phyloP scores from a whole-genome alignment of 2,888 invertebrate genomes.

The Thyatira batis region DNA sequence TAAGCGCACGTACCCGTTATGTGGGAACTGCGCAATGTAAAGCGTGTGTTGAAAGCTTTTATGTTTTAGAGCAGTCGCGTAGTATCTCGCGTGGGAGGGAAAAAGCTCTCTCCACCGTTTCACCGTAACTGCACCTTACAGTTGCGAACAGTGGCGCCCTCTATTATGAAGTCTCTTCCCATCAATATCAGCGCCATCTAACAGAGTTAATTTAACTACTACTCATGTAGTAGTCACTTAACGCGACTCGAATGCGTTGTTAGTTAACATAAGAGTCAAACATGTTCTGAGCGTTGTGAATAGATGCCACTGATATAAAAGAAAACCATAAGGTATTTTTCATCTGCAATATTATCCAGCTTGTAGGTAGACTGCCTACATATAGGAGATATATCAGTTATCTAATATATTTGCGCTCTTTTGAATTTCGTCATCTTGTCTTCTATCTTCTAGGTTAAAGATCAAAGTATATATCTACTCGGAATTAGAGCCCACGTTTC shows the following conservation, averaged over 20 bases:
- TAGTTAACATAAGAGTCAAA: neutral
- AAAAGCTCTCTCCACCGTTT: slow-evolving; percentile 41
- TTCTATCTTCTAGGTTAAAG: too few species aligned
- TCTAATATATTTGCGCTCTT: too few species aligned
- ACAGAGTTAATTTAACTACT: neutral
- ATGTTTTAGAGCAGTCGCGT: slow-evolving; percentile 22
- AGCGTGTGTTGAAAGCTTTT: slow-evolving; percentile 15
- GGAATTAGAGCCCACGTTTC: too few species aligned
- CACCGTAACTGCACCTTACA: slow-evolving; percentile 1
- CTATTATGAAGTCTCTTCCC: slow-evolving; percentile 19
- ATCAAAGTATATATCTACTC: too few species aligned
- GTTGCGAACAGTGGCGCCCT: slow-evolving; percentile 25
- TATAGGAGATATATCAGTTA: too few species aligned
- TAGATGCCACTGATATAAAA: neutral
- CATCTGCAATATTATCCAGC: too few species aligned
- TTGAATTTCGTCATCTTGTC: too few species aligned
- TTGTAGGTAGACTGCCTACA: too few species aligned
- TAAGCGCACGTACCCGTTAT: neutral
- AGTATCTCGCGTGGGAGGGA: slow-evolving; percentile 14
- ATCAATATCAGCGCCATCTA: slow-evolving; percentile 47
- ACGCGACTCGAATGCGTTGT: neutral
- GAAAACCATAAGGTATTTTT: too few species aligned
- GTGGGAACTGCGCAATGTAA: slow-evolving; percentile 40
- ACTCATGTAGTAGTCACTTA: neutral
- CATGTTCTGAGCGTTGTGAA: neutral